Evolutionary conservation across 2,113 vertebrate genomes (phyloP).

Genomic region (Apaloderma vittatum): DNA sequence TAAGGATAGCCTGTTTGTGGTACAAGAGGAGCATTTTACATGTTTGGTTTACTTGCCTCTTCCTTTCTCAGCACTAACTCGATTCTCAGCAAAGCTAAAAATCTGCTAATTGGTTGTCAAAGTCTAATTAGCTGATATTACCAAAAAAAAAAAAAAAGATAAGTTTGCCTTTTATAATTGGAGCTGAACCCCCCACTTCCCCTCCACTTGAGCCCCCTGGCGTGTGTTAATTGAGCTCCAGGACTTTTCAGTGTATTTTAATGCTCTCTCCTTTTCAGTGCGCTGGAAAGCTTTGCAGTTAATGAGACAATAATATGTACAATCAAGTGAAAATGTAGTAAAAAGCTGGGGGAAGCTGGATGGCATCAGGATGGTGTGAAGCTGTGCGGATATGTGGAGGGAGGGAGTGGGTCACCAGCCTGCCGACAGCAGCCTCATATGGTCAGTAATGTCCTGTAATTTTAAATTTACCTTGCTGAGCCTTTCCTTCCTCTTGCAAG

Average conservation of each 20-base stretch:
- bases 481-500: not conserved
- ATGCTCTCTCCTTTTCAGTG: constrained; percentile 53
- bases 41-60: constrained; percentile 50
- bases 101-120: constrained; percentile 71
- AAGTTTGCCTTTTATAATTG: constrained; percentile 71
- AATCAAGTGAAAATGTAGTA: constrained; percentile 49
- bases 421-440: not conserved
- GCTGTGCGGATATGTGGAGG: not conserved
- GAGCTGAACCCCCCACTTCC: not conserved
- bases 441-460: not conserved
- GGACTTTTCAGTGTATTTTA: constrained; percentile 59
- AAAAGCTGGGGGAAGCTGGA: not conserved
- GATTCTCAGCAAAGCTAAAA: constrained; percentile 63
- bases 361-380: not conserved
- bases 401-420: not conserved
- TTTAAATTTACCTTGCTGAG: not conserved
- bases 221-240: constrained; percentile 69
- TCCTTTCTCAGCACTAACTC: constrained; percentile 33
- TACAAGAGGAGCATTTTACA: constrained; percentile 5
- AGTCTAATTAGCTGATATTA: constrained; percentile 73
- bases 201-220: constrained; percentile 31
- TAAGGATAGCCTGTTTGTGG: not conserved
- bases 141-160: not conserved
- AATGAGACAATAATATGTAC: constrained; percentile 70
- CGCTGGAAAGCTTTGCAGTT: constrained; percentile 57